Percentiles rank a stretch among this genome's conserved stretches.
Conservation (phyloP, 2,797 vertebrate genomes). For the Sebastes baramenuke region DNA sequence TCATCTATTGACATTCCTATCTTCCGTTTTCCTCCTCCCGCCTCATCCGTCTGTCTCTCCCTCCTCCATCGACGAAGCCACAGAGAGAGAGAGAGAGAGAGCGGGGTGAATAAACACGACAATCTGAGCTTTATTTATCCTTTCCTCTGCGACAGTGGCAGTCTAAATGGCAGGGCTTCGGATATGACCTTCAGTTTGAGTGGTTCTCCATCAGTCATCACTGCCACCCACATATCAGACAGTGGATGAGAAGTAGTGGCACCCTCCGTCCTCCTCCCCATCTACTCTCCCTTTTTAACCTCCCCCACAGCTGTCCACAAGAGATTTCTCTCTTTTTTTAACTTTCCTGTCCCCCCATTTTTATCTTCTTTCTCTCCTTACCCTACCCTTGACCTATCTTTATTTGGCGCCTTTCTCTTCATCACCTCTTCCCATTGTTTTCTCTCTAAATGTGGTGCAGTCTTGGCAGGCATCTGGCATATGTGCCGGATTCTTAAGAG, state of each 20-base stretch:
- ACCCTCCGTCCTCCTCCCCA: conserved; percentile 20
- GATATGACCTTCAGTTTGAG: conserved; percentile 78
- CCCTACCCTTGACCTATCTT: conserved; percentile 39
- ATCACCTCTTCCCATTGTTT: conserved; percentile 2
- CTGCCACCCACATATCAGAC: conserved; percentile 72
- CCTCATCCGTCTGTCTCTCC: conserved; percentile 34
- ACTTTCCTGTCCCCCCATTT: conserved; percentile 10
- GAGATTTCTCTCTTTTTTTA: conserved; percentile 35
- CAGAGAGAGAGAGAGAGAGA: conserved; percentile 19
- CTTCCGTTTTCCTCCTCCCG: conserved; percentile 17
- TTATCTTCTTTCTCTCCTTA: conserved; percentile 12
- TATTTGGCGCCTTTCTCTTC: conserved; percentile 1
- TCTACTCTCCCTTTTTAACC: conserved; percentile 32
- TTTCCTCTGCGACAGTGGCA: conserved; percentile 59
- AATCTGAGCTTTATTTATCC: conserved; percentile 70
- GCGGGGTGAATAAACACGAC: conserved; percentile 62
- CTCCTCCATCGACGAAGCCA: conserved; percentile 27
- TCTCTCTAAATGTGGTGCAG: not conserved
- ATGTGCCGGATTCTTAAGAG: not conserved
- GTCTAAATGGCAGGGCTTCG: conserved; percentile 69
- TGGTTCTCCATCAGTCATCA: conserved; percentile 73
- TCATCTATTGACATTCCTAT: conserved; percentile 47
- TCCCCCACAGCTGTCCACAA: conserved; percentile 37
- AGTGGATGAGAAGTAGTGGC: conserved; percentile 49
- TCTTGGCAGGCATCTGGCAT: conserved; percentile 1